Conservation (phyloP, 2,113 vertebrate genomes). For the Semnornis frantzii region DNA sequence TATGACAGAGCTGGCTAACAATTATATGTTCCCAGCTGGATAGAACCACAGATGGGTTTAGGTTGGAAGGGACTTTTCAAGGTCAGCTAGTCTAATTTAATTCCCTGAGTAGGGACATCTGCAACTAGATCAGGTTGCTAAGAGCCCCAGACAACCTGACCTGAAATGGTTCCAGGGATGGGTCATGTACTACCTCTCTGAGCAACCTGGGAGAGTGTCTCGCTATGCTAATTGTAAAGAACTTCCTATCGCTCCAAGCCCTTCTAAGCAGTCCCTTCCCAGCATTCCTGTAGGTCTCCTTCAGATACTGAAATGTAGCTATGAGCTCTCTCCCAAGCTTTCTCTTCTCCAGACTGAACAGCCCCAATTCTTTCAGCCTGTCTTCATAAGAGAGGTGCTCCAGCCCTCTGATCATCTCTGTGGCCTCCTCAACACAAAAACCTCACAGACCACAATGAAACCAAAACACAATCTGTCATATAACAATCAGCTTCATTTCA, state of each 20-base stretch:
- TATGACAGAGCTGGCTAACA: not conserved
- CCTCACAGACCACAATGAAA: too few relatives aligned
- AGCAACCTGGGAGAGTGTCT: not conserved
- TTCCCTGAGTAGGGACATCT: not conserved
- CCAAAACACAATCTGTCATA: not conserved
- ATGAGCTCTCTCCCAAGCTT: not conserved
- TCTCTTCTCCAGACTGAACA: not conserved
- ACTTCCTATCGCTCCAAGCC: not conserved
- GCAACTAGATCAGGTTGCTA: not conserved
- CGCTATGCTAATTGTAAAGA: not conserved
- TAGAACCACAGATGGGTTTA: not conserved
- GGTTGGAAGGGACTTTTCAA: not conserved
- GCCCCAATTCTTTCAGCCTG: not conserved
- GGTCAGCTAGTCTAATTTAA: not conserved
- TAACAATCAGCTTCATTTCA: not conserved
- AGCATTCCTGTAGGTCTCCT: not conserved
- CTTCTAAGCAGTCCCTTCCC: not conserved
- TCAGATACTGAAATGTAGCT: not conserved
- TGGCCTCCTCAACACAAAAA: too few relatives aligned
- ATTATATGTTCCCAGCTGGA: not conserved
- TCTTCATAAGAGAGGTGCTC: not conserved
- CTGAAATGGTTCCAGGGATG: not conserved
- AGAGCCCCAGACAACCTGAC: not conserved
- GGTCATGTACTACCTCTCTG: not conserved
- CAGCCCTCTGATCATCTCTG: too few relatives aligned